Percentiles rank a stretch among this genome's conserved stretches.
Conservation (phyloP, 2,888 invertebrate species). For the Ceriagrion tenellum region DNA sequence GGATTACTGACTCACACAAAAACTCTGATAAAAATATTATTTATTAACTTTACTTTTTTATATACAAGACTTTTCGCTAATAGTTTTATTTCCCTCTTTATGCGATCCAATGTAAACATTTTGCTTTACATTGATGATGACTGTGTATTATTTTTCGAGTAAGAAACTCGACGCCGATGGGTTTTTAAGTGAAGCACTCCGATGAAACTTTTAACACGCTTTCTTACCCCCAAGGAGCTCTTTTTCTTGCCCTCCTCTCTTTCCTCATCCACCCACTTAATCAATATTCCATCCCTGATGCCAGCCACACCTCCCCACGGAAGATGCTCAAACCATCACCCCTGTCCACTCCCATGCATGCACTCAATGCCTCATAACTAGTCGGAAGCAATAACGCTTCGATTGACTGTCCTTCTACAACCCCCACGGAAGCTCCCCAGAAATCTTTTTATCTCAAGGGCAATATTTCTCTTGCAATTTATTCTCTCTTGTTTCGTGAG, state of each 20-base stretch:
- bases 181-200: background rate
- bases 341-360: background rate
- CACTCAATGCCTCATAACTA: background rate
- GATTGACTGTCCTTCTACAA: background rate
- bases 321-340: background rate
- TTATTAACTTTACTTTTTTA: too few species aligned
- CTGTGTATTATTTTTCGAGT: background rate
- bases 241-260: background rate
- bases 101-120: too few species aligned
- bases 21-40: too few species aligned
- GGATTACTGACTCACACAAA: too few species aligned
- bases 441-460: background rate
- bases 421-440: background rate
- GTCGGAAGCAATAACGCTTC: background rate
- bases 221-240: background rate
- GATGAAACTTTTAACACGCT: background rate
- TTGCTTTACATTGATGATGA: background rate
- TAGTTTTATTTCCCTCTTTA: too few species aligned
- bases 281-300: background rate
- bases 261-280: background rate
- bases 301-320: background rate
- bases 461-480: background rate
- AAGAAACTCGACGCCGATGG: background rate
- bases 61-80: too few species aligned
- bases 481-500: background rate